Percentiles rank a stretch among this genome's conserved stretches.
Evolutionary conservation across 1,140 invertebrate species (phyloP).

Genomic region (Drosophila rufa): DNA sequence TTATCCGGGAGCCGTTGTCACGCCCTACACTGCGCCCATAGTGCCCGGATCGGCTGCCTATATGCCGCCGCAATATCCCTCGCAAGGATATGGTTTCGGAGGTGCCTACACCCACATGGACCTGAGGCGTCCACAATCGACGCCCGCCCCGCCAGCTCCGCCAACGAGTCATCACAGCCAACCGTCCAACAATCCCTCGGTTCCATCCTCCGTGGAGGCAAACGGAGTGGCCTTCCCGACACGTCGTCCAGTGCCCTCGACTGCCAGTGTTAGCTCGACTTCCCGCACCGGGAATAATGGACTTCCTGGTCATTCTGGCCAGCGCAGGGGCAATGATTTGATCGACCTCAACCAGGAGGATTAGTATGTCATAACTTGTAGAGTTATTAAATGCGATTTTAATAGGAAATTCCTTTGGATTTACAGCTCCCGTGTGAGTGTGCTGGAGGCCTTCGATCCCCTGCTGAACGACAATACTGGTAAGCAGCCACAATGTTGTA

Average conservation of each 20-base stretch:
- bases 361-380: conserved; percentile 52
- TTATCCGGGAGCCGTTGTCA: conserved; percentile 47
- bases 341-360: conserved; percentile 85
- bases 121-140: conserved; percentile 44
- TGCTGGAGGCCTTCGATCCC: conserved; percentile 94
- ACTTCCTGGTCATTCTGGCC: conserved; percentile 1
- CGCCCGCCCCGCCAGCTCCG: conserved; percentile 15
- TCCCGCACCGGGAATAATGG: conserved; percentile 34
- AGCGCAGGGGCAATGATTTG: conserved; percentile 84
- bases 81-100: conserved; percentile 49
- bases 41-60: conserved; percentile 72
- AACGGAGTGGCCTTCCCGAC: conserved; percentile 32
- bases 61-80: conserved; percentile 76
- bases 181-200: conserved; percentile 18
- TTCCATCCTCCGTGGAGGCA: conserved; percentile 1
- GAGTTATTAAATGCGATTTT: neutral
- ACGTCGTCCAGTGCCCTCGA: conserved; percentile 27
- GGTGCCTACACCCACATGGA: conserved; percentile 60
- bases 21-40: conserved; percentile 58
- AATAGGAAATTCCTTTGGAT: conserved; percentile 1
- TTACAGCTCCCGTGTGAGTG: conserved; percentile 88
- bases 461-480: conserved; percentile 87
- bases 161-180: conserved; percentile 23
- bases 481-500: conserved; percentile 53
- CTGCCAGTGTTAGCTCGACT: conserved; percentile 1